Conservation (phyloP, 23 tunicate genomes). For the Phallusia fumigata region DNA sequence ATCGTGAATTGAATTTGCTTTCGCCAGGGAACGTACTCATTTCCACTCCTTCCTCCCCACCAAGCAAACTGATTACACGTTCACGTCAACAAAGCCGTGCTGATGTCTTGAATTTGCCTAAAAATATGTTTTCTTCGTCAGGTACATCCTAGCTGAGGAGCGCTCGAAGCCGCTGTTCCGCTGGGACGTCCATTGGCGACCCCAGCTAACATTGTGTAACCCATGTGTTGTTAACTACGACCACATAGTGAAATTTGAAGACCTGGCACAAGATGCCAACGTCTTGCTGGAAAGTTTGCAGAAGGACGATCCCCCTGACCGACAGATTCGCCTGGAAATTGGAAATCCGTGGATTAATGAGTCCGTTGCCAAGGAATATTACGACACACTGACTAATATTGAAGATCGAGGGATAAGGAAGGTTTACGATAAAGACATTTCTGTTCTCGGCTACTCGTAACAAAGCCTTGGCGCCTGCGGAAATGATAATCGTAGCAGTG, state of each 20-base stretch:
- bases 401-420: slow-evolving; percentile 2
- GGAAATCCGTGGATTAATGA: slow-evolving; percentile 17
- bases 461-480: neutral
- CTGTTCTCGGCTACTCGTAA: slow-evolving; percentile 25
- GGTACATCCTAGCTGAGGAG: neutral
- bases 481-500: too few species aligned
- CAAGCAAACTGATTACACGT: too few species aligned
- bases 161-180: neutral
- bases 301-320: slow-evolving; percentile 28
- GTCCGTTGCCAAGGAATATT: slow-evolving; percentile 7
- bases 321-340: slow-evolving; percentile 22
- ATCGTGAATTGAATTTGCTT: too few species aligned
- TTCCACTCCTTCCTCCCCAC: too few species aligned
- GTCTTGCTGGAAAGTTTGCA: slow-evolving; percentile 46
- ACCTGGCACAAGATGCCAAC: slow-evolving; percentile 49
- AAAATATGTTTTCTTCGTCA: neutral
- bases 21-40: too few species aligned
- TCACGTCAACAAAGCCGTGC: too few species aligned
- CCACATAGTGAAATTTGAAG: slow-evolving; percentile 39
- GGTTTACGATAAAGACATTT: slow-evolving; percentile 41
- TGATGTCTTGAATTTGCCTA: too few species aligned
- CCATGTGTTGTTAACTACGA: slow-evolving; percentile 75
- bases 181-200: slow-evolving; percentile 75
- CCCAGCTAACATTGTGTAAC: slow-evolving; percentile 53
- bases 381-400: neutral